phyloP scores from a whole-genome alignment of 1,140 invertebrate genomes.

The Daktulosphaira vitifoliae region DNA sequence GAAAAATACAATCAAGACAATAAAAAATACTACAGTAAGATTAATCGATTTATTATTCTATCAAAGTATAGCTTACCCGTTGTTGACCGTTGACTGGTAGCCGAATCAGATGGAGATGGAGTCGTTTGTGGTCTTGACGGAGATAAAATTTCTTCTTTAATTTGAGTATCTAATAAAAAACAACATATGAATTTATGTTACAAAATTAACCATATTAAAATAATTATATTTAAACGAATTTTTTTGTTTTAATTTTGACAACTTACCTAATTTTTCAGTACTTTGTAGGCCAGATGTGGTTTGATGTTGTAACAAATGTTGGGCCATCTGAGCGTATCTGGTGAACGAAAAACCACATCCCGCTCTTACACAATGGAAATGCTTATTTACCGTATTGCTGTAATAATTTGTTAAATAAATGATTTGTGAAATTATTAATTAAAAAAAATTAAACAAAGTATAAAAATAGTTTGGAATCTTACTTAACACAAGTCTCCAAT shows the following conservation, averaged over 20 bases:
- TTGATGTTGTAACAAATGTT: conserved; percentile 58
- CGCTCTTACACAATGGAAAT: conserved; percentile 67
- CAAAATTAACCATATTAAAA: no score
- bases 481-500: conserved; percentile 54
- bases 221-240: no score
- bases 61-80: conserved; percentile 15
- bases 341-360: conserved; percentile 69
- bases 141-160: conserved; percentile 21
- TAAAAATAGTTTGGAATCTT: conserved; percentile 25
- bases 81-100: conserved; percentile 25
- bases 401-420: conserved; percentile 25
- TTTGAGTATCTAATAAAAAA: conserved; percentile 9
- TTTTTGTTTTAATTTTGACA: no score
- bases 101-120: conserved; percentile 8
- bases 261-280: conserved; percentile 18
- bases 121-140: conserved; percentile 17
- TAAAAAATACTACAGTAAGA: not conserved
- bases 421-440: conserved; percentile 36
- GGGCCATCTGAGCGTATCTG: conserved; percentile 60
- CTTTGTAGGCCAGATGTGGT: conserved; percentile 28
- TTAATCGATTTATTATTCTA: not conserved
- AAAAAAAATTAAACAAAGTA: no score
- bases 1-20: conserved; percentile 36
- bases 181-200: no score
- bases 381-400: conserved; percentile 61